These are phyloP conservation scores for Bungarus multicinctus DNA, from an alignment of 2,113 vertebrate species.

Conservation along the genomic window DNA sequence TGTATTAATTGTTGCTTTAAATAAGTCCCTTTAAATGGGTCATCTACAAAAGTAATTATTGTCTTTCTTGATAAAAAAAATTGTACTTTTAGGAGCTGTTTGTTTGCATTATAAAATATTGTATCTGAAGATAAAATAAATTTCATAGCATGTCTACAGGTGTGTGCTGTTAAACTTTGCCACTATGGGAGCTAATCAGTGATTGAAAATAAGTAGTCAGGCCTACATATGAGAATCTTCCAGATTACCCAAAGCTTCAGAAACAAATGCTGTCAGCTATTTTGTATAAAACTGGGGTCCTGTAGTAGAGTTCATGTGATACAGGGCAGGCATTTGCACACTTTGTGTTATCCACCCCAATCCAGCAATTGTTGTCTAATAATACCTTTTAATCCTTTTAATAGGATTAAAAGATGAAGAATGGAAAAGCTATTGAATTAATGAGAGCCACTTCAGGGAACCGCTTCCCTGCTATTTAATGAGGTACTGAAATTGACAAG, in stretches of 20 bases:
- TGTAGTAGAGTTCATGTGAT: neutral
- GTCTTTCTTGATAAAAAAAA: neutral
- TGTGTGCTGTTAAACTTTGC: neutral
- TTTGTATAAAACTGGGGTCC: neutral
- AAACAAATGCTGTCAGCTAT: neutral
- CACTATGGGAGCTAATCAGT: neutral
- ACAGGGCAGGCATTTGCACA: neutral
- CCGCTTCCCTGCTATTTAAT: neutral
- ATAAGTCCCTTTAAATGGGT: neutral
- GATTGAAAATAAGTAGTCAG: neutral
- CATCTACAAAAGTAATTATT: constrained; percentile 13
- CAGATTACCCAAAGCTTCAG: neutral
- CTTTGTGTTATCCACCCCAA: neutral
- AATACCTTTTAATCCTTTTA: neutral
- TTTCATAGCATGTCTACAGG: neutral
- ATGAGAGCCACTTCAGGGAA: neutral
- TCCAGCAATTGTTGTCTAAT: neutral
- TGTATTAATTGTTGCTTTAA: neutral
- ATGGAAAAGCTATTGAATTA: neutral
- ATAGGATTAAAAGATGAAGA: neutral
- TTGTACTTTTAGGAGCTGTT: neutral
- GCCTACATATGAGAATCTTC: neutral
- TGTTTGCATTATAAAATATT: neutral
- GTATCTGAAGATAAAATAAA: neutral
- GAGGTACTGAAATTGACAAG: neutral